phyloP scores from a whole-genome alignment of 2,888 invertebrate species.

The Volucella inanis region DNA sequence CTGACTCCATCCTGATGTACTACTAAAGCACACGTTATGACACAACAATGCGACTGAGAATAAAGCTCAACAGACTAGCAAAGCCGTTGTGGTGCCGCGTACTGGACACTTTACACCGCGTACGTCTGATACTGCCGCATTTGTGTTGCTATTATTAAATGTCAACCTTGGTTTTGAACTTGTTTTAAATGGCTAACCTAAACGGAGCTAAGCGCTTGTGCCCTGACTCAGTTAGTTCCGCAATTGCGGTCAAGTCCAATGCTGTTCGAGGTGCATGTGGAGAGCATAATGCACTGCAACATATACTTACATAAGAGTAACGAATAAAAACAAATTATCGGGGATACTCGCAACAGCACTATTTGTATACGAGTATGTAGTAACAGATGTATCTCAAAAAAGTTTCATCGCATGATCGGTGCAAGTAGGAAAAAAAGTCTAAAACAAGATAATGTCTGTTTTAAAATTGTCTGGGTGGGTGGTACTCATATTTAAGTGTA shows the following conservation, averaged over 20 bases:
- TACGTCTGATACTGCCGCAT: constrained; percentile 29
- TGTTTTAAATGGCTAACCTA: constrained; percentile 68
- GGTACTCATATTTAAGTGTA: constrained; percentile 12
- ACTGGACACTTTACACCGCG: neutral
- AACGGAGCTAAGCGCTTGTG: constrained; percentile 73
- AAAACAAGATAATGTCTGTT: constrained; percentile 17
- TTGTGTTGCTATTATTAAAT: constrained; percentile 54
- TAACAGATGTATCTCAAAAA: neutral
- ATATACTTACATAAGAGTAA: neutral
- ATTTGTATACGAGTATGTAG: neutral
- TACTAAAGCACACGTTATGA: constrained; percentile 44
- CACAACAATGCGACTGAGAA: constrained; percentile 58
- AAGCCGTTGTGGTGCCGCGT: no score
- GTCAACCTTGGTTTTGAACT: constrained; percentile 75
- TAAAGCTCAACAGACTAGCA: constrained; percentile 29
- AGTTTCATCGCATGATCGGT: constrained; percentile 9
- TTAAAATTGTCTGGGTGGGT: neutral
- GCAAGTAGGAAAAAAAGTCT: constrained; percentile 56
- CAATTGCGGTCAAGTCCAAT: constrained; percentile 75
- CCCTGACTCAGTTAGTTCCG: constrained; percentile 75
- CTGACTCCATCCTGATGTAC: neutral
- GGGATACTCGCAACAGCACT: neutral
- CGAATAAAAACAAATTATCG: constrained; percentile 1
- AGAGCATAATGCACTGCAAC: constrained; percentile 67
- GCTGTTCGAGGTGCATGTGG: constrained; percentile 66